Evolutionary conservation across 2,888 invertebrate species (phyloP), one percentile per base, ranked within the genome.

Genomic region (Dione juno): DNA sequence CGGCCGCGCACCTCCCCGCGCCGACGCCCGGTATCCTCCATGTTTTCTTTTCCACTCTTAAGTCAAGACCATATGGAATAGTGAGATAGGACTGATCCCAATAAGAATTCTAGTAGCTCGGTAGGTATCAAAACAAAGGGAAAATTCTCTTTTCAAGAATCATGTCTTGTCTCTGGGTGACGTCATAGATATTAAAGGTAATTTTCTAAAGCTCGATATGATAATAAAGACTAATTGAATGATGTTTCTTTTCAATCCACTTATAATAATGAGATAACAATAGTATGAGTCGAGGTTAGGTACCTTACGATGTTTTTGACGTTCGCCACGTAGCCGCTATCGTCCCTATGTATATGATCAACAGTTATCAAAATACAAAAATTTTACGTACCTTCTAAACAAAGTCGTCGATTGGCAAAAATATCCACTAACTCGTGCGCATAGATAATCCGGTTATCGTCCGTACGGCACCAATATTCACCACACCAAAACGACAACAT

Each of bases 401-500:
- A 87, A 82, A 86, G 82, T 82, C 80, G 88, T 84, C 82, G 84
- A 83, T 87, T 82, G 86, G 87, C 88, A 88, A 84, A 89, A 88
- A 91, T 92, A 92, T 93, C 91, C 92, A 90, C 88, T 83, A 86
- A 84, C 83, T 89, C 84, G 85, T 87, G 87, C 84, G 86, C 92
- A 91, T 92, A 90, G 91, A 90, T 90, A 89, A 90, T 89, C 92
- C 92, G 90, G 92, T 89, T 89, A 90, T 92, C 87, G 92, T 88
- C 87, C 88, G 89, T 90, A 90, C 87, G 89, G 85, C 93, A 93
- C 92, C 90, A 89, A 90, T 90, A 91, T 91, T 89, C 92, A 93
- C 92, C 87, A 91, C 92, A 92, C 92, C 89, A 92, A 90, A 90
- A 92, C 89, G 92, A 92, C 90, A 92, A 92, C 92, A 92, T 91